These are phyloP conservation scores for Eciton burchellii DNA, from an alignment of 1,140 invertebrate species.

Conservation along the genomic window DNA sequence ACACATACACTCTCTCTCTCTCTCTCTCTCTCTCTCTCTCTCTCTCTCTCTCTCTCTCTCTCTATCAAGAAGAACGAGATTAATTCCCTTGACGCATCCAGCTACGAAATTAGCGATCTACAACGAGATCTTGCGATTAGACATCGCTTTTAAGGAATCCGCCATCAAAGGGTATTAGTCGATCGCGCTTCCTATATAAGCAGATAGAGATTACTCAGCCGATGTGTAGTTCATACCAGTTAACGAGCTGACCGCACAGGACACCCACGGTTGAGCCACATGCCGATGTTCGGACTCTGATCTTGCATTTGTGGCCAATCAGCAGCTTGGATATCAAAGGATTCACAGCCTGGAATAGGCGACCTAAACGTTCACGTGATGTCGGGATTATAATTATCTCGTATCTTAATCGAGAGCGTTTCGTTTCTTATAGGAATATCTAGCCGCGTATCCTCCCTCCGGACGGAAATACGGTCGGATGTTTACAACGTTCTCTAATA, in stretches of 20 bases:
- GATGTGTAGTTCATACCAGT: slow-evolving; percentile 62
- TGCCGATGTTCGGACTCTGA: slow-evolving; percentile 64
- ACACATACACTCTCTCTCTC: no score
- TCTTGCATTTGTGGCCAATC: slow-evolving; percentile 71
- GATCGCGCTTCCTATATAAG: slow-evolving; percentile 54
- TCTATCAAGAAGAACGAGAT: neutral
- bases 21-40: no score
- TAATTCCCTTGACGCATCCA: neutral
- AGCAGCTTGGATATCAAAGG: slow-evolving; percentile 68
- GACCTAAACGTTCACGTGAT: slow-evolving; percentile 11
- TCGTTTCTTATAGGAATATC: neutral
- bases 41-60: no score
- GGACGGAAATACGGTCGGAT: neutral
- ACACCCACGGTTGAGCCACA: slow-evolving; percentile 62
- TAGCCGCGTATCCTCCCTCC: neutral
- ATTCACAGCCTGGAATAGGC: slow-evolving; percentile 8
- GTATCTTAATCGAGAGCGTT: slow-evolving; percentile 17
- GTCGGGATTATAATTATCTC: slow-evolving; percentile 41
- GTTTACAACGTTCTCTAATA: neutral
- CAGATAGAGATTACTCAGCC: slow-evolving; percentile 61
- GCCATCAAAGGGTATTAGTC: slow-evolving; percentile 67
- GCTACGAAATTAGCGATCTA: neutral
- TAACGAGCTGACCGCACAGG: slow-evolving; percentile 73
- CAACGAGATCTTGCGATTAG: neutral
- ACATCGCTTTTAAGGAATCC: neutral